Evolutionary conservation across 2,113 vertebrate genomes (phyloP).

Genomic region (Tetrao urogallus): DNA sequence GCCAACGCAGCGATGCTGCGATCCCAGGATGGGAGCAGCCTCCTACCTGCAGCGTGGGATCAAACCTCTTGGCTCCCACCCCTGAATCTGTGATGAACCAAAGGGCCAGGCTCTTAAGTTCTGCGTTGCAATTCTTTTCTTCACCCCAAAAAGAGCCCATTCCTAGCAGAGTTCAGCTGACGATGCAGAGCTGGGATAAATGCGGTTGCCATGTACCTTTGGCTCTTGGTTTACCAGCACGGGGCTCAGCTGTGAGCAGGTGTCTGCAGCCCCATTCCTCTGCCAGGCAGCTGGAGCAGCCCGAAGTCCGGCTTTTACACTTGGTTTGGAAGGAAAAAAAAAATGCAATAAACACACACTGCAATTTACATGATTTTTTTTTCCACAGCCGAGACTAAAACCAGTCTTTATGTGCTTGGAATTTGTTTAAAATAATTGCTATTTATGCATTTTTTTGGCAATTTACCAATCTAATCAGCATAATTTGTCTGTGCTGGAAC

Average conservation of each 20-base stretch:
- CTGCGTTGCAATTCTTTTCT: not conserved
- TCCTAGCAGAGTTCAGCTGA: not conserved
- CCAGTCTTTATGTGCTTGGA: constrained; percentile 36
- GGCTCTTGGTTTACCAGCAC: not conserved
- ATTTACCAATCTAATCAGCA: constrained; percentile 49
- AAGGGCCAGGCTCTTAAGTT: not conserved
- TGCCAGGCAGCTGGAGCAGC: accelerated
- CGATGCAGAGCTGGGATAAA: not conserved
- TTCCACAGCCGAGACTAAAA: constrained; percentile 40
- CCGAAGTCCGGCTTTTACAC: not conserved
- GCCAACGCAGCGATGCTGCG: not conserved
- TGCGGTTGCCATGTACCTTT: not conserved
- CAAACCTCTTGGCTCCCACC: not conserved
- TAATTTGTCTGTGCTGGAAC: constrained; percentile 35
- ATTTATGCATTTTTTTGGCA: constrained; percentile 16
- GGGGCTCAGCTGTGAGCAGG: not conserved
- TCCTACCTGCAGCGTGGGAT: not conserved
- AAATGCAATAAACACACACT: not conserved
- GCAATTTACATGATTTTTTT: not conserved
- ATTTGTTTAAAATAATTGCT: constrained; percentile 60
- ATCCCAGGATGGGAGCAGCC: not conserved
- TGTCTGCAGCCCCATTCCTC: not conserved
- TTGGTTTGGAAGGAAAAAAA: not conserved
- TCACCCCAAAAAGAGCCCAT: not conserved
- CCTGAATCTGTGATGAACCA: not conserved